Conservation (phyloP, 1,140 invertebrate species). For the Meteorus sp. region DNA sequence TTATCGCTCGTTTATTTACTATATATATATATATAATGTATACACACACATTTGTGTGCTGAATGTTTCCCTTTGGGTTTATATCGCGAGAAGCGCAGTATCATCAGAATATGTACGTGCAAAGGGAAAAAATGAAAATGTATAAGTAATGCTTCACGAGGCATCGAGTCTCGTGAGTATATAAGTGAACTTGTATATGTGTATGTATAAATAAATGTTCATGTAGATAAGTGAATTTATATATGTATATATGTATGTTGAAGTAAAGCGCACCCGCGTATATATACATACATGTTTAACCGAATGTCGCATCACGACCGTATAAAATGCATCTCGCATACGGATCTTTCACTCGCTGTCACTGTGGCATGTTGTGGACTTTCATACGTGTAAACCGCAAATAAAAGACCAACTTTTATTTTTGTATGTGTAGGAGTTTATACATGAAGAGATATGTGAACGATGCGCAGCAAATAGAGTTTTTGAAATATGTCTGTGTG, state of each 20-base stretch:
- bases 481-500: too few relatives aligned
- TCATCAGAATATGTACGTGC: background rate
- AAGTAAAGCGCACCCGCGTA: too few relatives aligned
- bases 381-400: constrained; percentile 15
- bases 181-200: background rate
- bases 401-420: too few relatives aligned
- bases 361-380: background rate
- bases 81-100: too few relatives aligned
- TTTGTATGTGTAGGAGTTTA: too few relatives aligned
- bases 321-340: constrained; percentile 23
- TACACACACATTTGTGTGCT: too few relatives aligned
- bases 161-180: background rate
- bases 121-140: constrained; percentile 3
- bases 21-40: too few relatives aligned
- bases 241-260: background rate
- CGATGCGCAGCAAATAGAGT: too few relatives aligned
- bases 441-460: too few relatives aligned
- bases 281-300: too few relatives aligned
- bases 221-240: background rate
- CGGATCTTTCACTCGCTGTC: constrained; percentile 23
- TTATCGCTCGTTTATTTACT: background rate
- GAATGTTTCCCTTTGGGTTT: too few relatives aligned
- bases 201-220: background rate
- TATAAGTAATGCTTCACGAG: constrained; percentile 21
- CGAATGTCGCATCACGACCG: constrained; percentile 23